phyloP scores from a whole-genome alignment of 2,113 vertebrate genomes.

The Callithrix jacchus region DNA sequence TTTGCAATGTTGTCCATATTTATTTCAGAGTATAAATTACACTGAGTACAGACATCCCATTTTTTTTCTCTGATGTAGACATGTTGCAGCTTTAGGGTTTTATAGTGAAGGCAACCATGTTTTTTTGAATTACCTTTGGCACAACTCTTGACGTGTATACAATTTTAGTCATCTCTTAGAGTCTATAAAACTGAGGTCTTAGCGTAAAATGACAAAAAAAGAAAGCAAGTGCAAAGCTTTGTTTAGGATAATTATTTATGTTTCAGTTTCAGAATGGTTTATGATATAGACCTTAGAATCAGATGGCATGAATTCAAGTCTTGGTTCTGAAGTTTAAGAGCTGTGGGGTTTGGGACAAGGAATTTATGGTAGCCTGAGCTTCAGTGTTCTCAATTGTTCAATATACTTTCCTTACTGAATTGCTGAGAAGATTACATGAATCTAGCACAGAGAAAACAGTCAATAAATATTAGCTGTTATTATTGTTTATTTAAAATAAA shows the following conservation, averaged over 20 bases:
- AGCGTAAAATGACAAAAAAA: neutral
- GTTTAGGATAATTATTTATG: neutral
- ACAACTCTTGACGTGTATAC: neutral
- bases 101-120: neutral
- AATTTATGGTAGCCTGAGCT: neutral
- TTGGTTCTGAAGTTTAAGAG: neutral
- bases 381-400: neutral
- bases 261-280: neutral
- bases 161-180: neutral
- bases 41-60: neutral
- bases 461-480: neutral
- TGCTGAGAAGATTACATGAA: neutral
- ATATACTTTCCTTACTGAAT: neutral
- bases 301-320: neutral
- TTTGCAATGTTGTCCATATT: neutral
- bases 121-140: neutral
- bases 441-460: conserved; percentile 1
- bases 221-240: neutral
- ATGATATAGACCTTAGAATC: neutral
- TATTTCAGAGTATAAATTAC: neutral
- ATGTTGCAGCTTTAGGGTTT: neutral
- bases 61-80: neutral
- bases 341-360: neutral
- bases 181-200: neutral
- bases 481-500: neutral